Percentiles rank a stretch among this genome's conserved stretches.
Evolutionary conservation across 1,140 invertebrate species (phyloP).

Genomic region (Drosophila cardini): DNA sequence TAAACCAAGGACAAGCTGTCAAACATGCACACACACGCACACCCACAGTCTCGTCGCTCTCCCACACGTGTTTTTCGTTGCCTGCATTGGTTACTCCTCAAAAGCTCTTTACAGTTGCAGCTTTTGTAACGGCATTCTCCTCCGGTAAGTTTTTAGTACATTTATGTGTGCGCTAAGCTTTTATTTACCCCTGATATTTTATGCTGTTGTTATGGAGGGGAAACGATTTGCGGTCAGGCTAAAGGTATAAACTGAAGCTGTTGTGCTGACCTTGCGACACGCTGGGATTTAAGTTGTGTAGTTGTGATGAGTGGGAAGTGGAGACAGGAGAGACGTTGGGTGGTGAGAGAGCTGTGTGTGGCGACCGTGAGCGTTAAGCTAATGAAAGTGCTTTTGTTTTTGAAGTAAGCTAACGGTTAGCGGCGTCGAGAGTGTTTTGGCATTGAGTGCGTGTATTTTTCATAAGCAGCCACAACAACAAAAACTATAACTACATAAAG

Average conservation of each 20-base stretch:
- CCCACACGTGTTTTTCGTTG: too few relatives aligned
- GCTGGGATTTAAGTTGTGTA: constrained; percentile 35
- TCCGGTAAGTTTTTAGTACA: constrained; percentile 46
- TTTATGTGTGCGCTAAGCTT: constrained; percentile 33
- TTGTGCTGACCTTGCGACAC: constrained; percentile 43
- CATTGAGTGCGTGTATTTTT: constrained; percentile 59
- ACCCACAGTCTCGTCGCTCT: neutral
- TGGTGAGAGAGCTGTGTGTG: constrained; percentile 12
- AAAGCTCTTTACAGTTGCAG: constrained; percentile 41
- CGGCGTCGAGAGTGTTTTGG: constrained; percentile 47
- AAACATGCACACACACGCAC: constrained; percentile 3
- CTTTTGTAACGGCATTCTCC: constrained; percentile 48
- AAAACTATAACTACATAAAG: constrained; percentile 23
- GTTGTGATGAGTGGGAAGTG: neutral
- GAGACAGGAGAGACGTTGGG: neutral
- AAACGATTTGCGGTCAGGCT: constrained; percentile 13
- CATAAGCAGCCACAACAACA: constrained; percentile 36
- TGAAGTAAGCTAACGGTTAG: constrained; percentile 51
- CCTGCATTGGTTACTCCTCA: constrained; percentile 20
- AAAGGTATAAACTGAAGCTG: constrained; percentile 28
- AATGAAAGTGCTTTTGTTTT: constrained; percentile 75
- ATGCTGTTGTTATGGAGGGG: constrained; percentile 17
- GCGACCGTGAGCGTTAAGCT: constrained; percentile 68
- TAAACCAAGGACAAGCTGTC: constrained; percentile 57
- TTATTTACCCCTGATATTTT: constrained; percentile 44